Evolutionary conservation across 2,113 vertebrate genomes (phyloP).

Genomic region (Amblyornis subalaris): DNA sequence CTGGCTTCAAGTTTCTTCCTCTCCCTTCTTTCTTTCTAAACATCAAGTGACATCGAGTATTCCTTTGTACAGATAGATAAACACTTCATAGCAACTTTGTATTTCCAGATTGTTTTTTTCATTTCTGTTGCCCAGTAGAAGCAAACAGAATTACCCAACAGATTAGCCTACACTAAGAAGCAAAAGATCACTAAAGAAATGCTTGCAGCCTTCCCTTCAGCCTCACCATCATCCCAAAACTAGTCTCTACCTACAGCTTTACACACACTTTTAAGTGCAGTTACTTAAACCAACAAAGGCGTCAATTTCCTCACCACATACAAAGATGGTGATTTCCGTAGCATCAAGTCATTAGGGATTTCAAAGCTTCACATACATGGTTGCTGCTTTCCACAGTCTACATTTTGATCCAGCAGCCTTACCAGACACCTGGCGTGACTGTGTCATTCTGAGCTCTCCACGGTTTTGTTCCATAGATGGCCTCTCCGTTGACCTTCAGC

Average conservation of each 20-base stretch:
- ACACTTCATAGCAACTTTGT: background rate
- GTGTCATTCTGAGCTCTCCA: slow-evolving; percentile 90
- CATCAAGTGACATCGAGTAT: background rate
- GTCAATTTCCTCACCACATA: background rate
- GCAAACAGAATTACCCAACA: background rate
- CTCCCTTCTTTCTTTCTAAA: background rate
- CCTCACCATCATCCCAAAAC: background rate
- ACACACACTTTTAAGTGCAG: background rate
- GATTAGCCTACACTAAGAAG: background rate
- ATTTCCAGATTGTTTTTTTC: background rate
- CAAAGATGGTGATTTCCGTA: background rate
- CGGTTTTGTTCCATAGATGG: slow-evolving; percentile 83
- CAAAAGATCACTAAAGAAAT: background rate
- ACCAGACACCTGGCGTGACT: slow-evolving; percentile 80
- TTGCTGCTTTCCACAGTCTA: background rate
- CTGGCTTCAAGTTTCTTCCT: background rate
- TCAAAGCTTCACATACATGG: background rate
- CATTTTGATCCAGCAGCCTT: background rate
- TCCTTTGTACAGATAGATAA: background rate
- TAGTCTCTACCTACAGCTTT: background rate
- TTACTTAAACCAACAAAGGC: background rate
- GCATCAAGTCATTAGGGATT: background rate
- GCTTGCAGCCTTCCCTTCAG: background rate
- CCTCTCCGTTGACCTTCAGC: slow-evolving; percentile 87
- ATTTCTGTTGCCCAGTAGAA: background rate